phyloP scores from a whole-genome alignment of 2,888 invertebrate species.

The Folsomia candida region DNA sequence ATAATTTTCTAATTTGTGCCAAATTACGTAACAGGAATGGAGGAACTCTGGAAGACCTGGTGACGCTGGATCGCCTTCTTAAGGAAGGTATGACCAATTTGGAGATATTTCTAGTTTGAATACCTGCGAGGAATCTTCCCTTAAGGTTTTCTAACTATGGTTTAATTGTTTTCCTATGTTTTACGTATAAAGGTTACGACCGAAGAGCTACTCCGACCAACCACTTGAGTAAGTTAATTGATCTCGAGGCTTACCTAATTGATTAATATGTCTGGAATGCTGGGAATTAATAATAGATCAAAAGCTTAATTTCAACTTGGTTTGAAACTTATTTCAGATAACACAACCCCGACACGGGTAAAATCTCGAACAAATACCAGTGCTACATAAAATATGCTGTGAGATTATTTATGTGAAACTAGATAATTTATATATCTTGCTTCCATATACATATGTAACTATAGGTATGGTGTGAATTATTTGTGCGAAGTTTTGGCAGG shows the following conservation, averaged over 20 bases:
- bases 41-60: conserved; percentile 54
- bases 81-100: too few species aligned
- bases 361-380: too few species aligned
- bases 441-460: not conserved
- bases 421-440: not conserved
- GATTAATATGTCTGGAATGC: not conserved
- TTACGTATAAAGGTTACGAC: conserved; percentile 56
- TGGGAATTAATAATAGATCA: not conserved
- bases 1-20: too few species aligned
- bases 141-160: too few species aligned
- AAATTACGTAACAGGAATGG: too few species aligned
- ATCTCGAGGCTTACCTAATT: too few species aligned
- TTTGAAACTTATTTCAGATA: conserved; percentile 53
- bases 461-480: conserved; percentile 54
- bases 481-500: conserved; percentile 57
- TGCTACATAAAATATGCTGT: too few species aligned
- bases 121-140: too few species aligned
- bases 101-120: too few species aligned
- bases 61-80: conserved; percentile 55
- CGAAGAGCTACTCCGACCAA: conserved; percentile 57
- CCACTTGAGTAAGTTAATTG: conserved; percentile 55
- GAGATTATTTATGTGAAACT: conserved; percentile 50
- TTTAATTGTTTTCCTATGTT: too few species aligned
- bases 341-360: conserved; percentile 54
- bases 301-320: not conserved